Evolutionary conservation across 2,888 invertebrate genomes (phyloP).

Genomic region (Dioctria linearis): DNA sequence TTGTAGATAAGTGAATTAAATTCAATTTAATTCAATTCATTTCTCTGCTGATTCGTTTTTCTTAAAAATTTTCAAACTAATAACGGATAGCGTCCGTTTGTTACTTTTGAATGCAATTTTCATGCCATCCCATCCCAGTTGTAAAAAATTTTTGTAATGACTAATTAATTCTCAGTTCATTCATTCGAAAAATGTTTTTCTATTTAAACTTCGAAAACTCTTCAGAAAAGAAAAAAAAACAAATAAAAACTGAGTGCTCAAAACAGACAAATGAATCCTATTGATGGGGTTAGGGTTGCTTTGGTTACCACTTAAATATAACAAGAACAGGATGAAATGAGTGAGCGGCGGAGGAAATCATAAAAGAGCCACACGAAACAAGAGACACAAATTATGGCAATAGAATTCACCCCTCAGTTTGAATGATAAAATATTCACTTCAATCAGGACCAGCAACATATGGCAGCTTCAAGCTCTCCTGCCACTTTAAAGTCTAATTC

Average conservation of each 20-base stretch:
- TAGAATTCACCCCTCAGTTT: neutral
- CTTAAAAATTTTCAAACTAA: too few relatives aligned
- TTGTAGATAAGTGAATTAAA: too few relatives aligned
- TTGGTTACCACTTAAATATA: slow-evolving; percentile 6
- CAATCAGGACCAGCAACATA: slow-evolving; percentile 20
- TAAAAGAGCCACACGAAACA: slow-evolving; percentile 9
- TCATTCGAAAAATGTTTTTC: too few relatives aligned
- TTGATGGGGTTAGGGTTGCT: neutral
- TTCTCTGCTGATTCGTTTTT: too few relatives aligned
- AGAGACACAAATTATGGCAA: slow-evolving; percentile 24
- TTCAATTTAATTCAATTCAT: too few relatives aligned
- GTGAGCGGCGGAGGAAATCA: slow-evolving; percentile 1
- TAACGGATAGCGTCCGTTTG: too few relatives aligned
- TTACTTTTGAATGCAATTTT: too few relatives aligned
- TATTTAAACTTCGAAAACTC: too few relatives aligned
- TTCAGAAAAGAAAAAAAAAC: too few relatives aligned
- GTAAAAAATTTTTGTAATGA: too few relatives aligned
- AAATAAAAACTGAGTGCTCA: neutral
- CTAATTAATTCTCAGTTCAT: too few relatives aligned
- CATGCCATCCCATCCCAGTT: too few relatives aligned
- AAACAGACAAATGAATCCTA: neutral
- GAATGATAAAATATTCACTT: slow-evolving; percentile 37
- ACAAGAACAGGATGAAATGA: neutral
- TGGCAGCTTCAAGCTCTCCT: slow-evolving; percentile 14
- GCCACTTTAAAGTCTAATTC: slow-evolving; percentile 1